phyloP scores from a whole-genome alignment of 2,888 invertebrate genomes.

The Caradrina clavipalpis region DNA sequence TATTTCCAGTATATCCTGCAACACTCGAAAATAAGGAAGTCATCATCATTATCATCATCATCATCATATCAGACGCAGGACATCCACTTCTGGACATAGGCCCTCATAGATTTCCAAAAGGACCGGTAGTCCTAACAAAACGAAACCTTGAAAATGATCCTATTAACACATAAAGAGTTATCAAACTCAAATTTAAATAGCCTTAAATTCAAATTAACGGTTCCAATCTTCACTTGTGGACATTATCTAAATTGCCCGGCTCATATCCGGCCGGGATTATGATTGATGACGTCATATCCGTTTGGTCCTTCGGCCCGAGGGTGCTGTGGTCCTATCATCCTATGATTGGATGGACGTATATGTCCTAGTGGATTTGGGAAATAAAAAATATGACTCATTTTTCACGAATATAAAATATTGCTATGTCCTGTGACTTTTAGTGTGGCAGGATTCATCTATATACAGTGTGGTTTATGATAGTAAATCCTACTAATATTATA shows the following conservation, averaged over 20 bases:
- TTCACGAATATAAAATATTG: background rate
- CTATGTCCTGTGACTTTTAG: background rate
- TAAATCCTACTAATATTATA: no score
- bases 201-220: slow-evolving; percentile 53
- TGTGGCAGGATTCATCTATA: background rate
- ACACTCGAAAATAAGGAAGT: no score
- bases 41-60: no score
- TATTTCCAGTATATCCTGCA: no score
- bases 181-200: slow-evolving; percentile 31
- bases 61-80: no score
- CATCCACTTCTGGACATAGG: no score
- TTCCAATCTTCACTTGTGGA: slow-evolving; percentile 48
- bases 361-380: slow-evolving; percentile 26
- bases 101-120: no score
- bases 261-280: slow-evolving; percentile 59
- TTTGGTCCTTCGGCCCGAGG: slow-evolving; percentile 36
- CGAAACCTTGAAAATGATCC: background rate
- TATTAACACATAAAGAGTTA: slow-evolving; percentile 10
- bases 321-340: slow-evolving; percentile 15
- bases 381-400: slow-evolving; percentile 20
- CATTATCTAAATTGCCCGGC: slow-evolving; percentile 66
- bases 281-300: slow-evolving; percentile 63
- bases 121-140: background rate
- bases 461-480: background rate
- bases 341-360: slow-evolving; percentile 44